These are phyloP conservation scores for Tachysurus vachellii DNA, from an alignment of 2,113 vertebrate species.

Conservation along the genomic window DNA sequence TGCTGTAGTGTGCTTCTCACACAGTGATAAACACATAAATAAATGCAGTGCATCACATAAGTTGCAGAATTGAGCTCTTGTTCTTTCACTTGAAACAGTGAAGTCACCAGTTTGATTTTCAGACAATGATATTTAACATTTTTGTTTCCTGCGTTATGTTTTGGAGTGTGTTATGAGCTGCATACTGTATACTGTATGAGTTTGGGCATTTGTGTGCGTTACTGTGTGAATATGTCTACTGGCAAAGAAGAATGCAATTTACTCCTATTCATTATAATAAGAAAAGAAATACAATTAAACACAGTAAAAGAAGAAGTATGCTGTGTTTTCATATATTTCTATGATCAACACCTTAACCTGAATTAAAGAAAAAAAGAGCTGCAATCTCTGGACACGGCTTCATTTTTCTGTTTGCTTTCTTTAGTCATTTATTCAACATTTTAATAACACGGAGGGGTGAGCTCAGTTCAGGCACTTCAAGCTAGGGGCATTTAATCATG, in stretches of 20 bases:
- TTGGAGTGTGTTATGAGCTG: neutral
- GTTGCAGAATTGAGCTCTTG: slow-evolving; percentile 3
- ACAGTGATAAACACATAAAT: slow-evolving; percentile 51
- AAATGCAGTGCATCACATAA: slow-evolving; percentile 29
- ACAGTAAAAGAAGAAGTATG: neutral
- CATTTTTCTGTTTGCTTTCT: slow-evolving; percentile 6
- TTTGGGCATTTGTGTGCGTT: neutral
- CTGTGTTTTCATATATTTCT: neutral
- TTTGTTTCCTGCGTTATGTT: neutral
- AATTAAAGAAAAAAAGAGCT: neutral
- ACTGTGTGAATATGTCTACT: neutral
- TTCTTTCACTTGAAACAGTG: slow-evolving; percentile 9
- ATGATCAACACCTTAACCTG: neutral
- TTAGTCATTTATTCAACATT: slow-evolving; percentile 47
- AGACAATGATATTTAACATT: slow-evolving; percentile 11
- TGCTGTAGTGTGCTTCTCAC: slow-evolving; percentile 41
- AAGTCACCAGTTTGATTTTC: slow-evolving; percentile 13
- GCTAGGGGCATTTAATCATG: slow-evolving; percentile 37
- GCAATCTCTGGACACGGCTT: neutral
- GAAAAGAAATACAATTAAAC: slow-evolving; percentile 31
- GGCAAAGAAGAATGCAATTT: neutral
- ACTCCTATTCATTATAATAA: slow-evolving; percentile 1
- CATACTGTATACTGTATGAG: neutral
- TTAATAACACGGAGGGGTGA: slow-evolving; percentile 43
- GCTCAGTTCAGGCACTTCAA: slow-evolving; percentile 11